Conservation (phyloP, 2,888 invertebrate genomes). For the Eupithecia vulgata region DNA sequence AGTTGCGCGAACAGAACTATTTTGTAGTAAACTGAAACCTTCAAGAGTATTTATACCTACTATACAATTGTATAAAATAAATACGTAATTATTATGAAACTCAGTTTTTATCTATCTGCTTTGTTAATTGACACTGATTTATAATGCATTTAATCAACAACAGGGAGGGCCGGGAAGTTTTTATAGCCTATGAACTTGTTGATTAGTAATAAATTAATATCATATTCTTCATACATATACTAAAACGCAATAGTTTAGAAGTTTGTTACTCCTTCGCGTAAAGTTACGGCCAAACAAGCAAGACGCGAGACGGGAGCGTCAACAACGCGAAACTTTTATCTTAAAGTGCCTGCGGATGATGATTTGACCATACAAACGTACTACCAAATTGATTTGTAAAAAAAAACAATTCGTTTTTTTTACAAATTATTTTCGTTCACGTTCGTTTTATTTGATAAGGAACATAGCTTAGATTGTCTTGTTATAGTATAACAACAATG, state of each 20-base stretch:
- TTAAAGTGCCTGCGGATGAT: too few species aligned
- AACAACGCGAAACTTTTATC: too few species aligned
- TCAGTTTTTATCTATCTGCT: not conserved
- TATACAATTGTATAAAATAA: not conserved
- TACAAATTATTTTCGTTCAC: too few species aligned
- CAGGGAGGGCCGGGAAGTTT: not conserved
- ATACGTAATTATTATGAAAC: not conserved
- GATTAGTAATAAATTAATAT: constrained; percentile 13
- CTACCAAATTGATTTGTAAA: too few species aligned
- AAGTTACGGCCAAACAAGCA: too few species aligned
- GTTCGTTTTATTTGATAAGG: too few species aligned
- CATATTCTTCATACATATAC: not conserved
- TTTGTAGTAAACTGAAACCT: not conserved
- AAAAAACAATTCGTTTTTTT: too few species aligned
- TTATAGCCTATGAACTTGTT: constrained; percentile 16
- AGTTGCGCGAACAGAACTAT: not conserved
- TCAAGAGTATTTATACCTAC: not conserved
- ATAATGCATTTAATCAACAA: not conserved
- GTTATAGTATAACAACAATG: too few species aligned
- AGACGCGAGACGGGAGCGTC: too few species aligned
- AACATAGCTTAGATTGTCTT: too few species aligned
- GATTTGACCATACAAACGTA: too few species aligned
- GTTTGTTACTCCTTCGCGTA: not conserved
- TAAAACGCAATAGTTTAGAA: not conserved
- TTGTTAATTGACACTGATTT: constrained; percentile 1